Evolutionary conservation across 2,888 invertebrate genomes (phyloP).

Genomic region (Peribatodes rhomboidaria): DNA sequence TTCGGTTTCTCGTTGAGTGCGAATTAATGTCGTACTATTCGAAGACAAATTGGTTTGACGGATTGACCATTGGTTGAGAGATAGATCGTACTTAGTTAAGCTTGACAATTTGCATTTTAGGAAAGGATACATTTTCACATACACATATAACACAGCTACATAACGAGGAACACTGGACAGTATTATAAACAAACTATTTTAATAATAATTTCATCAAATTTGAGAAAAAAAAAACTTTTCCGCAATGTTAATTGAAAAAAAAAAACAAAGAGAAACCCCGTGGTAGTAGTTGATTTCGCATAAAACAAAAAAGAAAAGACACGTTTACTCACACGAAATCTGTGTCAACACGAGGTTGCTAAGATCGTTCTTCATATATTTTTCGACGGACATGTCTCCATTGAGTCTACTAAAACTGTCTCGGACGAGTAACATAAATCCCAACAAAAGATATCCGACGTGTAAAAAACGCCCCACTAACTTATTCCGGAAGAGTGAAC

Average conservation of each 20-base stretch:
- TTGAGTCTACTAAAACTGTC: conserved; percentile 33
- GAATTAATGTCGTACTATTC: conserved; percentile 18
- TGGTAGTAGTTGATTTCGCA: too few species aligned
- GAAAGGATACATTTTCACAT: too few species aligned
- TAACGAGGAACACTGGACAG: not conserved
- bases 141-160: too few species aligned
- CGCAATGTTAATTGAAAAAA: too few species aligned
- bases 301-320: too few species aligned
- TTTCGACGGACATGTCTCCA: conserved; percentile 31
- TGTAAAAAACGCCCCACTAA: conserved; percentile 55
- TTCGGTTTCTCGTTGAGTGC: conserved; percentile 22
- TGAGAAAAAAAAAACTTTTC: too few species aligned
- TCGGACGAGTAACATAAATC: conserved; percentile 39
- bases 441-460: conserved; percentile 51
- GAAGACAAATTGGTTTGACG: conserved; percentile 21
- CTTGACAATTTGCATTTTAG: not conserved
- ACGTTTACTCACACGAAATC: too few species aligned
- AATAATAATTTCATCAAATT: too few species aligned
- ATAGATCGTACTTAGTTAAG: not conserved
- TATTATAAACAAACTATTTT: too few species aligned
- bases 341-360: too few species aligned
- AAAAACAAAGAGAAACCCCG: too few species aligned
- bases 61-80: conserved; percentile 1
- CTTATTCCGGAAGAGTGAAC: conserved; percentile 57
- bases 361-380: conserved; percentile 6